Evolutionary conservation across 1,140 invertebrate species (phyloP).

Genomic region (Cepaea nemoralis): DNA sequence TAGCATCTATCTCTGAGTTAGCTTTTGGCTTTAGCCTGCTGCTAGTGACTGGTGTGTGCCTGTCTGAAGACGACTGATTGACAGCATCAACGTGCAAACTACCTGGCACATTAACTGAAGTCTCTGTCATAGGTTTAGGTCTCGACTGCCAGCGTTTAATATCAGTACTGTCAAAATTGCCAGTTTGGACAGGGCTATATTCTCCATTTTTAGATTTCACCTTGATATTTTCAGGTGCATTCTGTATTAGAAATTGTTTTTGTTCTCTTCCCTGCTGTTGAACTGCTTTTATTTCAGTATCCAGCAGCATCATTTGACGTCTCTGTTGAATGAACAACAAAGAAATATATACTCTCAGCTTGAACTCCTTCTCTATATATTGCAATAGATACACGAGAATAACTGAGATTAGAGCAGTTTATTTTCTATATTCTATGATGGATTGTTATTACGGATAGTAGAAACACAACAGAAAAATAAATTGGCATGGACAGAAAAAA

Average conservation of each 20-base stretch:
- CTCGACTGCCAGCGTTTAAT: neutral
- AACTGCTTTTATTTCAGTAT: constrained; percentile 53
- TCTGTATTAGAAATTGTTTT: constrained; percentile 49
- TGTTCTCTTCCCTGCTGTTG: constrained; percentile 51
- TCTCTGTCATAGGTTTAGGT: neutral
- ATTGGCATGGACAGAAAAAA: too few relatives aligned
- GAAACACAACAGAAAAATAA: too few relatives aligned
- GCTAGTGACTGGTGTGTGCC: neutral
- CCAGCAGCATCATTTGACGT: constrained; percentile 53
- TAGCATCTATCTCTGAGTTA: neutral
- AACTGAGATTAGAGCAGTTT: too few relatives aligned
- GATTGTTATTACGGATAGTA: too few relatives aligned
- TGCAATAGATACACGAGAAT: too few relatives aligned
- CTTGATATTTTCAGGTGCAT: constrained; percentile 49
- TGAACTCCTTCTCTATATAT: too few relatives aligned
- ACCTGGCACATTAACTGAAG: neutral
- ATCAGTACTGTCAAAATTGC: neutral
- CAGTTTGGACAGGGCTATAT: constrained; percentile 38
- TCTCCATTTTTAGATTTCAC: constrained; percentile 39
- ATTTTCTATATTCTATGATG: too few relatives aligned
- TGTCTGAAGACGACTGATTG: neutral
- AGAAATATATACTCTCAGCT: too few relatives aligned
- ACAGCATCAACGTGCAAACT: neutral
- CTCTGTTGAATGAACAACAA: constrained; percentile 55
- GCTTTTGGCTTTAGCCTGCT: constrained; percentile 23